phyloP scores from a whole-genome alignment of 2,113 vertebrate species.

The Sturnira hondurensis region DNA sequence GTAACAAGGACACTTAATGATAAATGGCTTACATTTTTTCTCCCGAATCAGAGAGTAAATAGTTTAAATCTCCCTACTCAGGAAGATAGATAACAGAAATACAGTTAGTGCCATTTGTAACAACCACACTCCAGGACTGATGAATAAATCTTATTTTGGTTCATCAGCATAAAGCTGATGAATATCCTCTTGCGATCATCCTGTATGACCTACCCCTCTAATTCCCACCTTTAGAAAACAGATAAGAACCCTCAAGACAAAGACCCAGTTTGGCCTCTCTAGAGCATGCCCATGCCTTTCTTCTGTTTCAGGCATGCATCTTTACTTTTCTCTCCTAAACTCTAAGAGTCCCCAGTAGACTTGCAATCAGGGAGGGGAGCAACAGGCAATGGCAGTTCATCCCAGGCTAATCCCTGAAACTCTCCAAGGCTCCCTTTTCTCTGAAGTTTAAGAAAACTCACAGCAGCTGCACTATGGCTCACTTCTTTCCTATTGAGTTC shows the following conservation, averaged over 20 bases:
- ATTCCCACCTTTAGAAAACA: background rate
- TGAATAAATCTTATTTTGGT: background rate
- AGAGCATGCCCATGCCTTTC: background rate
- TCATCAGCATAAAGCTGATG: background rate
- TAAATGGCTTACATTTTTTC: background rate
- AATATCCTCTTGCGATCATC: background rate
- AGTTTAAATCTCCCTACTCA: background rate
- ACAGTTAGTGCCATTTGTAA: background rate
- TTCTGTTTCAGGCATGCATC: background rate
- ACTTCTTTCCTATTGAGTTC: background rate
- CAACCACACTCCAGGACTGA: background rate
- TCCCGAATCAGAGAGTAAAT: background rate
- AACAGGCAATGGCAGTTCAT: too few relatives aligned
- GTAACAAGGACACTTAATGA: background rate
- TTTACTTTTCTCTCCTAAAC: background rate
- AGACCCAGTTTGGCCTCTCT: background rate
- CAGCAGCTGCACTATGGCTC: background rate
- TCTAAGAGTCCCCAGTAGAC: background rate
- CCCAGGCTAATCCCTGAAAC: too few relatives aligned
- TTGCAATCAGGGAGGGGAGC: too few relatives aligned
- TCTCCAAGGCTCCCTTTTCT: too few relatives aligned
- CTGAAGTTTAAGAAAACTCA: background rate
- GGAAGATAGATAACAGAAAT: background rate
- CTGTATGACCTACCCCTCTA: background rate
- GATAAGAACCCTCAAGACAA: background rate